Base-by-base conservation (phyloP, 2,797 vertebrate species). In the Natrix natrix region DNA sequence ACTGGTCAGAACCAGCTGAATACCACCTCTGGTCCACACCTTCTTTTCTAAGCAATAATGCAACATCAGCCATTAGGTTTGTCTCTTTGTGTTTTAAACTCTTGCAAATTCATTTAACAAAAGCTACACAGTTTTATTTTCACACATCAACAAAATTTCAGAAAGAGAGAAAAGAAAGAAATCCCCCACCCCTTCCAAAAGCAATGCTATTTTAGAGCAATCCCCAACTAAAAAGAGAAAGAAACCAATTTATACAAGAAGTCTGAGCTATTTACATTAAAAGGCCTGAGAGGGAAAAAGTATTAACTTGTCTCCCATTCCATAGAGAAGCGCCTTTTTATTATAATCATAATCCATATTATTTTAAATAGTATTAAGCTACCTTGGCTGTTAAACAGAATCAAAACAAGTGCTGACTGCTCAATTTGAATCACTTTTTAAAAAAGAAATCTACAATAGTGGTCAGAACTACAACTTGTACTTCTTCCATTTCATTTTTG, bases 341-440 rank as follows among this genome's bases (percentile, higher is more conserved):
- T 95, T 93, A 92, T 95, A 91, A 83, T 92, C 87, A 91, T 95
- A 93, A 95, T 95, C 94, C 94, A 91, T 94, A 94, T 95, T 97
- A 96, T 97, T 97, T 97, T 97, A 97, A 98, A 98, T 97, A 97
- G 96, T 96, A 96, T 96, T 83, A 96, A 96, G 96, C 97, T 97
- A 98, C 95, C 94, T 97, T 93, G 96, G 97, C 95, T 96, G 96
- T 97, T 98, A 97, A 96, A 97, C 95, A 98, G 95, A 97, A 96
- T 96, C 95, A 96, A 97, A 97, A 96, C 97, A 97, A 97, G 93
- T 96, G 96, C 93, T 90, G 93, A 97, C 97, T 97, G 97, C 96
- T 95, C 90, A 93, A 94, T 97, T 97, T 97, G 96, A 94, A 96
- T 97, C 96, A 97, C 96, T 96, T 95, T 91, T 94, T 37, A 1